Percentiles rank a stretch among this genome's conserved stretches.
Conservation (phyloP, 2,113 vertebrate genomes). For the Channa argus region DNA sequence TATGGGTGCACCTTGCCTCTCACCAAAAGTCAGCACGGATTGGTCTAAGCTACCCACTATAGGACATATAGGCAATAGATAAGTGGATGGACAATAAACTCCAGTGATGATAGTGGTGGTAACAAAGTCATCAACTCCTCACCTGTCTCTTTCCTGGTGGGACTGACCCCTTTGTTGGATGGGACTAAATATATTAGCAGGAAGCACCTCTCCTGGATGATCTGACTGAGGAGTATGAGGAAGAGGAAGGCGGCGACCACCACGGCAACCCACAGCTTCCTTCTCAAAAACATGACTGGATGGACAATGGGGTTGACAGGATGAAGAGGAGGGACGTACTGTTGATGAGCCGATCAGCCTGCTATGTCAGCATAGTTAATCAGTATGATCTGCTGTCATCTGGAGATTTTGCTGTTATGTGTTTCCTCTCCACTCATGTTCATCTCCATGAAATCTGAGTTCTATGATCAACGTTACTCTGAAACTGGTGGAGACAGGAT, state of each 20-base stretch:
- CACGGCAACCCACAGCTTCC: slow-evolving; percentile 69
- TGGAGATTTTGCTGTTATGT: slow-evolving; percentile 10
- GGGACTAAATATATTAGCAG: slow-evolving; percentile 16
- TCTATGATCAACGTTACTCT: background rate
- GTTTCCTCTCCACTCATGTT: background rate
- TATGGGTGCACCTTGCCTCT: too few relatives aligned
- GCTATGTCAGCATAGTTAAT: slow-evolving; percentile 30
- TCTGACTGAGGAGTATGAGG: slow-evolving; percentile 78
- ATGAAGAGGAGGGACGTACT: background rate
- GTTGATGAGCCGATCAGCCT: slow-evolving; percentile 7
- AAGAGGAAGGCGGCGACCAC: slow-evolving; percentile 70
- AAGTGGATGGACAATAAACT: too few relatives aligned
- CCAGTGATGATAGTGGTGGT: too few relatives aligned
- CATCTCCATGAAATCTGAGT: slow-evolving; percentile 21
- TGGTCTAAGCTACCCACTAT: too few relatives aligned
- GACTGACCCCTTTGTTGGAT: slow-evolving; percentile 2
- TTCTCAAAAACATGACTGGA: slow-evolving; percentile 75
- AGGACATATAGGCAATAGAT: too few relatives aligned
- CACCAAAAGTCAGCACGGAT: too few relatives aligned
- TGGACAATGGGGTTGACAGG: background rate
- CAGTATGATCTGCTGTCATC: slow-evolving; percentile 39
- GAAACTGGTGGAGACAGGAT: slow-evolving; percentile 3
- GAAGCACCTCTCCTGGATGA: slow-evolving; percentile 63
- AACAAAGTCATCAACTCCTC: slow-evolving; percentile 1
- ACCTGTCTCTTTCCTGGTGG: slow-evolving; percentile 43